Percentiles rank a stretch among this genome's conserved stretches.
These are phyloP conservation scores for Limnephilus rhombicus DNA, from an alignment of 2,888 invertebrate species.

Conservation along the genomic window DNA sequence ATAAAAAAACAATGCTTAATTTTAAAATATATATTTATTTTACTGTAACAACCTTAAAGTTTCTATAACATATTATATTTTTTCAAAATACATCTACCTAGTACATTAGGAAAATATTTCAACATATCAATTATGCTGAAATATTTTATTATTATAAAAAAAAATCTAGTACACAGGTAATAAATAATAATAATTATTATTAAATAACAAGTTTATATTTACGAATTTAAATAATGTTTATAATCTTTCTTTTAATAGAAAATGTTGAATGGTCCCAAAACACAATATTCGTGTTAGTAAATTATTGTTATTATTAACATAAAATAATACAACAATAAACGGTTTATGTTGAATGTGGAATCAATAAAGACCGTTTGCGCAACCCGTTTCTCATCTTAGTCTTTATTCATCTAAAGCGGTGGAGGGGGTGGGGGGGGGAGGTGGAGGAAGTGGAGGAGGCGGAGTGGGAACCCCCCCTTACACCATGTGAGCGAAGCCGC, in stretches of 20 bases:
- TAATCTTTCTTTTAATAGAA: not conserved
- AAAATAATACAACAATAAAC: too few relatives aligned
- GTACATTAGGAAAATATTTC: not conserved
- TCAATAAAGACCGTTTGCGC: too few relatives aligned
- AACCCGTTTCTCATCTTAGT: too few relatives aligned
- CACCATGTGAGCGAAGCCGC: too few relatives aligned
- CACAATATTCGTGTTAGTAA: not conserved
- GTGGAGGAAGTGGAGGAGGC: too few relatives aligned
- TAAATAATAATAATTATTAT: not conserved
- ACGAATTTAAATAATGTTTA: not conserved
- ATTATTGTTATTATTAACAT: not conserved
- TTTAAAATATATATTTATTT: not conserved
- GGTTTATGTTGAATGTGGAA: not conserved
- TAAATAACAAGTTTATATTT: not conserved
- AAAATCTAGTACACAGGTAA: not conserved
- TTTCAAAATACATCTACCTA: not conserved
- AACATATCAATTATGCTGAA: not conserved
- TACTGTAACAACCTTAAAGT: constrained; percentile 6
- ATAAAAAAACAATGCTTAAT: not conserved
- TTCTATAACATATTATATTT: not conserved
- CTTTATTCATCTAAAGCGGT: too few relatives aligned
- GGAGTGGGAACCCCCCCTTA: too few relatives aligned
- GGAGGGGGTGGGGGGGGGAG: too few relatives aligned
- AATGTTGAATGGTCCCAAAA: not conserved
- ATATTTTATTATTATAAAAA: not conserved